These are phyloP conservation scores for Eurytoma californica DNA, from an alignment of 2,888 invertebrate genomes.

Conservation along the genomic window DNA sequence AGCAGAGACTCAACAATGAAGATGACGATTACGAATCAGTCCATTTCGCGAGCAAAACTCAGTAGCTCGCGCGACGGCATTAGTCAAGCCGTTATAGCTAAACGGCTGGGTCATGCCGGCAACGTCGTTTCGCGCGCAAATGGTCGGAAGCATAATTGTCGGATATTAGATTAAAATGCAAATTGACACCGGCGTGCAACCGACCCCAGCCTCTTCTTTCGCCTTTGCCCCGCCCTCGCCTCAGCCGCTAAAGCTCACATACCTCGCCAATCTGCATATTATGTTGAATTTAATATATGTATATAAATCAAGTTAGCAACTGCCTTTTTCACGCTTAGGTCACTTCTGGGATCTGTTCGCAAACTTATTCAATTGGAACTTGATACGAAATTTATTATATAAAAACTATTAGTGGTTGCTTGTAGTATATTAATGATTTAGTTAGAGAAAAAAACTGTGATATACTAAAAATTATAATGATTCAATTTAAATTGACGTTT, in stretches of 20 bases:
- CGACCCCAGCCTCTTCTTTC: conserved; percentile 2
- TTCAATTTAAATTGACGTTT: no score
- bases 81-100: not conserved
- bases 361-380: no score
- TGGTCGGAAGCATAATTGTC: conserved; percentile 55
- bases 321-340: not conserved
- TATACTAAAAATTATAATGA: no score
- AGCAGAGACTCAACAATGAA: no score
- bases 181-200: conserved; percentile 55
- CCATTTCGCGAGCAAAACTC: not conserved
- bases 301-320: conserved; percentile 46
- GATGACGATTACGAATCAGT: not conserved
- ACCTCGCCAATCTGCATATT: conserved; percentile 55
- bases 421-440: no score
- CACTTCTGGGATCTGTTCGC: not conserved
- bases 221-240: conserved; percentile 6
- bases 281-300: conserved; percentile 49
- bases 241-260: not conserved
- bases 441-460: no score
- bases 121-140: conserved; percentile 37
- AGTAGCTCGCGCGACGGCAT: not conserved
- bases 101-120: not conserved
- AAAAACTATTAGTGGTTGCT: no score
- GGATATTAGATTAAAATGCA: conserved; percentile 62
- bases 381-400: no score